Evolutionary conservation across 1,140 invertebrate species (phyloP).

Genomic region (Brachionus plicatilis): DNA sequence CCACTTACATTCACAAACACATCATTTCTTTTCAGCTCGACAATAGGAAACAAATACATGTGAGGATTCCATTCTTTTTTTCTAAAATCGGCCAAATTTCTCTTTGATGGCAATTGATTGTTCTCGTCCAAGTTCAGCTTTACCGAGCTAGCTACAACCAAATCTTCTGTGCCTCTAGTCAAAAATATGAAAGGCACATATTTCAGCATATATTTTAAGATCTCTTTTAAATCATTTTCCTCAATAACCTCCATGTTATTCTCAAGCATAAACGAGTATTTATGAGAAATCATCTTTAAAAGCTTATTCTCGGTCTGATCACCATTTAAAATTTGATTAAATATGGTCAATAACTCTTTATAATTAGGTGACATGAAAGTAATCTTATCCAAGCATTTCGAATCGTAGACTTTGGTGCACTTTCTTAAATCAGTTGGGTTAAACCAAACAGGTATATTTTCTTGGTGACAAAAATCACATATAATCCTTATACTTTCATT

Average conservation of each 20-base stretch:
- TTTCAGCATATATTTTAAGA: conserved; percentile 3
- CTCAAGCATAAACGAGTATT: neutral
- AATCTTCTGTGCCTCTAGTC: neutral
- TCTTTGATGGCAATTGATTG: neutral
- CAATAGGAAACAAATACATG: neutral
- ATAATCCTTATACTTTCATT: conserved; percentile 12
- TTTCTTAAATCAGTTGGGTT: conserved; percentile 36
- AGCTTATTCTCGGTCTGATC: neutral
- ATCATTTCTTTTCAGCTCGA: neutral
- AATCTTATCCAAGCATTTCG: neutral
- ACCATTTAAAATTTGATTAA: neutral
- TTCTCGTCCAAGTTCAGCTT: neutral
- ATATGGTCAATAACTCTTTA: conserved; percentile 22
- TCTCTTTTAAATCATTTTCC: conserved; percentile 18
- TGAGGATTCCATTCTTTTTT: neutral
- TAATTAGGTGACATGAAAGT: conserved; percentile 35
- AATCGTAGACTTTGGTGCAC: conserved; percentile 7
- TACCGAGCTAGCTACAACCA: neutral
- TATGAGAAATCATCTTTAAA: neutral
- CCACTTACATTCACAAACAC: conserved; percentile 28
- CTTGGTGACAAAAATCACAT: conserved; percentile 27
- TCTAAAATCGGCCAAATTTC: neutral
- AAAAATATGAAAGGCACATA: conserved; percentile 1
- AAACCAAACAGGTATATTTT: conserved; percentile 32
- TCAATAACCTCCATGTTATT: neutral